Evolutionary conservation across 1,140 invertebrate genomes (phyloP).

Genomic region (Atta texana): DNA sequence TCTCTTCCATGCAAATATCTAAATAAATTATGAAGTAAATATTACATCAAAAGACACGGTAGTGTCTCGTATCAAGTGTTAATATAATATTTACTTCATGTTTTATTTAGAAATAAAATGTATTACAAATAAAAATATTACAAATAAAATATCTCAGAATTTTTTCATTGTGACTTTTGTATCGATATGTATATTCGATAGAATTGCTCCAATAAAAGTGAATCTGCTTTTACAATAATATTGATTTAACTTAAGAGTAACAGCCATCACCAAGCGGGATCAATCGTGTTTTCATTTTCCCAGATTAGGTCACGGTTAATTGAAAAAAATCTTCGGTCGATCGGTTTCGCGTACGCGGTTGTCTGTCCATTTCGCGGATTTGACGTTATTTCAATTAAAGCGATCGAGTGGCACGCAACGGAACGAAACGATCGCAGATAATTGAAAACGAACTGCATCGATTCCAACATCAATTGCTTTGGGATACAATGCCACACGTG

Average conservation of each 20-base stretch:
- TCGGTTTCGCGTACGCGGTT: background rate
- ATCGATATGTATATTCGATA: background rate
- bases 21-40: no score
- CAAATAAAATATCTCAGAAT: no score
- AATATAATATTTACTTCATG: no score
- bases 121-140: no score
- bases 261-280: conserved; percentile 7
- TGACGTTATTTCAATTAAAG: conserved; percentile 66
- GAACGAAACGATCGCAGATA: conserved; percentile 48
- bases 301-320: conserved; percentile 60
- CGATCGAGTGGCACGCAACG: conserved; percentile 53
- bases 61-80: no score
- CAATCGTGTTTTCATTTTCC: conserved; percentile 55
- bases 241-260: conserved; percentile 41
- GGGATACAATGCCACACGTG: conserved; percentile 42
- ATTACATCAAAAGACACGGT: no score
- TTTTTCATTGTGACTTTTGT: no score
- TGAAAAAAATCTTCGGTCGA: conserved; percentile 30
- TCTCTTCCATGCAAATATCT: no score
- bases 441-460: conserved; percentile 63
- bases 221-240: background rate
- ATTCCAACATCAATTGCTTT: conserved; percentile 29
- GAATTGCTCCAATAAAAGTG: background rate
- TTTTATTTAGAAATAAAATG: no score
- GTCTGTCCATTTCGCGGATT: conserved; percentile 54